Evolutionary conservation across 2,797 vertebrate species (phyloP), one percentile per base, ranked within the genome.

Genomic region (Eremophila alpestris): DNA sequence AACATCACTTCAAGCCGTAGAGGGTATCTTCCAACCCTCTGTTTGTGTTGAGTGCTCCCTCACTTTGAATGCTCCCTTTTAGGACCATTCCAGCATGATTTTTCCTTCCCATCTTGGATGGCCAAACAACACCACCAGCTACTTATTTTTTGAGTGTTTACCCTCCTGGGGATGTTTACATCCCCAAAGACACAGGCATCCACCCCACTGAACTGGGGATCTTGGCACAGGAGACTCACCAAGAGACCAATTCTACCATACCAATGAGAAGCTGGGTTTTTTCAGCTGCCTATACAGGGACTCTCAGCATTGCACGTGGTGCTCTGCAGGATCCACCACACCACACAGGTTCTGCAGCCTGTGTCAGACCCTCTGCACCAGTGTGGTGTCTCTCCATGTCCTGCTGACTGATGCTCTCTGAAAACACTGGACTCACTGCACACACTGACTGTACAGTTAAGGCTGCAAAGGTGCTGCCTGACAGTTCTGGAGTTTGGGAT

Each of bases 341-440:
- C 5, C 34, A 48, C 2, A 5, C 17, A 26, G 2, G 1, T 26
- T 62, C 60, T 77, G 64, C 48, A 59, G 64, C 41, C 40, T 0
- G 1, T 9, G 14, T 38, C 79, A 80, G 52, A 65, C 13, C 16
- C 1, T 1, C 52, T 48, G 11, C 2, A n/a, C 0, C 0, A 70
- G 18, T 10, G 7, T 0, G 3, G 27, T 13, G 13, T 11, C 40
- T 20, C 43, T 69, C 56, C 41, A 21, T 0, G 4, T 16, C 9
- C 48, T 38, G 38, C 38, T 38, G 29, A 73, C 11, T 14, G 13
- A 45, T 29, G 40, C 34, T 83, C 83, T 65, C 68, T 51, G 43
- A 63, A 76, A 88, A 48, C 8, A 58, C 0, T 27, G 18, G 27
- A 13, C 27, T 71, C 24, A 0, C 9, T 65, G 41, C 36, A 76